A percentile compares a stretch with the other conserved stretches of the same genome.
Conservation (phyloP, 2,888 invertebrate genomes). For the Ametastegia equiseti region DNA sequence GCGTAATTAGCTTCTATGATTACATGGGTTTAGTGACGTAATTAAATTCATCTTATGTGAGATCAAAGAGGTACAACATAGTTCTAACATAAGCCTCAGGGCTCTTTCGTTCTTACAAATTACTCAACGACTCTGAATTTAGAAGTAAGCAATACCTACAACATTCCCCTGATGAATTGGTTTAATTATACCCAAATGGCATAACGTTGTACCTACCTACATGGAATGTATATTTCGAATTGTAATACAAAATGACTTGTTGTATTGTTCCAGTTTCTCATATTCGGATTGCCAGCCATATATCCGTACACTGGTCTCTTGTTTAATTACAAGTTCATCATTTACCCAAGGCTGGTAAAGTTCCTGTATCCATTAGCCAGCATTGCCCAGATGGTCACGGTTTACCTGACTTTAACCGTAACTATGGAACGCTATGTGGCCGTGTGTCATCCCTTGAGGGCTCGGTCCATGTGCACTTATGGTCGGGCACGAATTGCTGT, state of each 20-base stretch:
- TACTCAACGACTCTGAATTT: neutral
- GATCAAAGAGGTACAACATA: slow-evolving; percentile 7
- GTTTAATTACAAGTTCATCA: slow-evolving; percentile 87
- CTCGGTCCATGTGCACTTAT: slow-evolving; percentile 94
- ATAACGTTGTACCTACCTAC: too few species aligned
- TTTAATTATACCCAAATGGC: neutral
- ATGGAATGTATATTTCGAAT: too few species aligned
- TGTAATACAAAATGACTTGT: neutral
- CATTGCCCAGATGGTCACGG: slow-evolving; percentile 94
- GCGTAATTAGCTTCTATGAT: neutral
- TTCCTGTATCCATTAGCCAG: slow-evolving; percentile 90
- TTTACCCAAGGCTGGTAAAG: slow-evolving; percentile 89
- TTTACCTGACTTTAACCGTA: slow-evolving; percentile 93
- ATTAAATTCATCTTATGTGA: slow-evolving; percentile 11
- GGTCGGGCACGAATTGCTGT: slow-evolving; percentile 92
- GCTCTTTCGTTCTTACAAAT: neutral
- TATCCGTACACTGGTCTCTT: slow-evolving; percentile 89
- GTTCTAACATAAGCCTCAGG: neutral
- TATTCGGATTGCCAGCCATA: slow-evolving; percentile 92
- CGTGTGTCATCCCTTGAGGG: slow-evolving; percentile 92
- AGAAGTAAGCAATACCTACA: neutral
- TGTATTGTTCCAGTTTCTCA: slow-evolving; percentile 73
- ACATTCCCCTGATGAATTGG: neutral
- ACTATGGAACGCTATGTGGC: slow-evolving; percentile 97
- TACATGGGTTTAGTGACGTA: neutral